Evolutionary conservation across 2,113 vertebrate genomes (phyloP).

Genomic region (Hepsetus odoe): DNA sequence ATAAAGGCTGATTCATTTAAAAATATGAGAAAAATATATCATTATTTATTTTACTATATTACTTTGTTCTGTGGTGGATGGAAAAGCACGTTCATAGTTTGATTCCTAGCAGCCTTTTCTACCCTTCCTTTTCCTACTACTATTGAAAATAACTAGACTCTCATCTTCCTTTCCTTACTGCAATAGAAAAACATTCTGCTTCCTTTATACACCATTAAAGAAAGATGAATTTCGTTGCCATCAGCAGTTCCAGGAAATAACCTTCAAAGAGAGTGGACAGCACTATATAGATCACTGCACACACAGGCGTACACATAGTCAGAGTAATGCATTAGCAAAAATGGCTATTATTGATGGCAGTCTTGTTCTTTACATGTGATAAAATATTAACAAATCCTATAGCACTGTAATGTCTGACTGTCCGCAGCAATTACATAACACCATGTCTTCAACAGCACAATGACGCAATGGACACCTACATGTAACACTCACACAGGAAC

Average conservation of each 20-base stretch:
- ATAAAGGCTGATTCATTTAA: too few species aligned
- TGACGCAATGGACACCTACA: neutral
- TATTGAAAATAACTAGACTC: neutral
- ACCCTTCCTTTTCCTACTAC: neutral
- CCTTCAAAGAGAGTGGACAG: neutral
- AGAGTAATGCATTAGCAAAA: too few species aligned
- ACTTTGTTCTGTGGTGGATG: too few species aligned
- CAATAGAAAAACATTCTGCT: neutral
- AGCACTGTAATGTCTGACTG: constrained; percentile 10
- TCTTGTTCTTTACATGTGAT: constrained; percentile 12
- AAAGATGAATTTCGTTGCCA: neutral
- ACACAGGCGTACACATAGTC: neutral
- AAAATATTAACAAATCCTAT: constrained; percentile 23
- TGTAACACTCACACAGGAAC: neutral
- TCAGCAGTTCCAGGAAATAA: neutral
- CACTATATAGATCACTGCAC: neutral
- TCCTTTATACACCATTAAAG: neutral
- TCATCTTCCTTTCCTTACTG: neutral
- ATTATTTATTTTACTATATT: too few species aligned
- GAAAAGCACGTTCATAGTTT: too few species aligned
- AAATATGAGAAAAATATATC: too few species aligned
- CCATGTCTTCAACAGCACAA: constrained; percentile 11
- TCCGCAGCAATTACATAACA: constrained; percentile 41
- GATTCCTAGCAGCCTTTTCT: too few species aligned
- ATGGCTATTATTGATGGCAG: neutral